Evolutionary conservation across 2,888 invertebrate genomes (phyloP), one percentile per base, ranked within the genome.

Genomic region (Hydrotaea diabolus): DNA sequence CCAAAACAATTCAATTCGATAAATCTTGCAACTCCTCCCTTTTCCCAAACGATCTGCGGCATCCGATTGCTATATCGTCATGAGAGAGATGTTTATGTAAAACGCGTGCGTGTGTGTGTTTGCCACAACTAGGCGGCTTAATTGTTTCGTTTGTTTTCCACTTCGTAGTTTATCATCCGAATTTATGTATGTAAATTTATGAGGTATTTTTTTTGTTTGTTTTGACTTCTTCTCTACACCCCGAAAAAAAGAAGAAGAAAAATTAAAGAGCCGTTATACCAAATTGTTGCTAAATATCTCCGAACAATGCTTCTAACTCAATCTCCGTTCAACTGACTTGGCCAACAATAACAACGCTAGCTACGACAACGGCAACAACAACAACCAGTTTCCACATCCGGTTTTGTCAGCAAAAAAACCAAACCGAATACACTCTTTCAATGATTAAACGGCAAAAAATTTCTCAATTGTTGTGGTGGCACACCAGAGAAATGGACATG

Each of bases 351-450:
- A 23, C 66, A 64, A 64, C 64, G 36, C 31, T 7, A 31, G 31
- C 8, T 23, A 46, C 69, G 9, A 26, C 77, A 77, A 49, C 31
- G 76, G 69, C 69, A 49, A 62, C 64, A 75, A 64, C 49, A 78
- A 53, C 76, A 85, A 85, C 85, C 85, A 79, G 85, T 85, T 85
- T 82, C 82, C 78, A 85, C 85, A 85, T 85, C 85, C 85, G 85
- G 85, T 85, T 85, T 82, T 85, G 36, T 79, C 82, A 82, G 85
- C 85, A 81, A 79, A 74, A 55, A 49, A 59, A 39, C 9, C 39
- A 39, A 39, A 39, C 39, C 39, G 39, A 39, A 39, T 39, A 39
- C 39, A 19, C 26, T 74, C n/a, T 43, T 59, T 59, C n/a, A 74
- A 74, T 74, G 74, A 62, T 74, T 74, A 46, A 43, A 62, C 43